These are phyloP conservation scores for Megaleporinus macrocephalus DNA, from an alignment of 2,113 vertebrate genomes.

Conservation along the genomic window DNA sequence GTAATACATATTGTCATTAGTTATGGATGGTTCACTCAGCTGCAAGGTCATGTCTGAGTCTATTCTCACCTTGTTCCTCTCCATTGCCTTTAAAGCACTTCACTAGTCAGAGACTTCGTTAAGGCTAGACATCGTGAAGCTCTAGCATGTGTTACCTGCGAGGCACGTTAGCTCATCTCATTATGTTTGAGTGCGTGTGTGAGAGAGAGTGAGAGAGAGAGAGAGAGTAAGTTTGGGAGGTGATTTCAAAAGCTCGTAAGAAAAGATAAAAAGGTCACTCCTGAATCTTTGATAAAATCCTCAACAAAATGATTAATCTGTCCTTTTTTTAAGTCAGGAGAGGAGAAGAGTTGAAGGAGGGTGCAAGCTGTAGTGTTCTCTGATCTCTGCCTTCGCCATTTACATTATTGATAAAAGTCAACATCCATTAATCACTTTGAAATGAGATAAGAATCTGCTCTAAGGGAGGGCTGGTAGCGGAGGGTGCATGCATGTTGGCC, in stretches of 20 bases:
- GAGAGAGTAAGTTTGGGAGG: neutral
- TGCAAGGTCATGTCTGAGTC: neutral
- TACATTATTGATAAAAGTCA: slow-evolving; percentile 29
- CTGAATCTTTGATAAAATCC: slow-evolving; percentile 67
- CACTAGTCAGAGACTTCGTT: neutral
- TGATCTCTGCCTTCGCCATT: slow-evolving; percentile 25
- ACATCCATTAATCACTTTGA: slow-evolving; percentile 27
- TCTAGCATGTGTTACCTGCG: neutral
- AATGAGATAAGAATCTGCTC: slow-evolving; percentile 33
- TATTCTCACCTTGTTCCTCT: neutral
- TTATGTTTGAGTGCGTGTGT: neutral
- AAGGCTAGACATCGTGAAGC: neutral
- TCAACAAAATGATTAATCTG: slow-evolving; percentile 58
- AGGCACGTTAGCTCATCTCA: neutral
- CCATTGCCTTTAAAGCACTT: neutral
- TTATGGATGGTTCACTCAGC: neutral
- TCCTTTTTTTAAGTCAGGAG: slow-evolving; percentile 40
- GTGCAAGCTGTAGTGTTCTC: slow-evolving; percentile 18
- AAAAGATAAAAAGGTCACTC: slow-evolving; percentile 60
- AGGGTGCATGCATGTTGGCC: neutral
- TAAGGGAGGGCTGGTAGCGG: neutral
- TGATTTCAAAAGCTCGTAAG: slow-evolving; percentile 54
- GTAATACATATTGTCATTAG: neutral
- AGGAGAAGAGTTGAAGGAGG: slow-evolving; percentile 30
- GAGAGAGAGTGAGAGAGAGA: neutral